Evolutionary conservation across 2,797 vertebrate species (phyloP).

Genomic region (Brachymystax lenok): DNA sequence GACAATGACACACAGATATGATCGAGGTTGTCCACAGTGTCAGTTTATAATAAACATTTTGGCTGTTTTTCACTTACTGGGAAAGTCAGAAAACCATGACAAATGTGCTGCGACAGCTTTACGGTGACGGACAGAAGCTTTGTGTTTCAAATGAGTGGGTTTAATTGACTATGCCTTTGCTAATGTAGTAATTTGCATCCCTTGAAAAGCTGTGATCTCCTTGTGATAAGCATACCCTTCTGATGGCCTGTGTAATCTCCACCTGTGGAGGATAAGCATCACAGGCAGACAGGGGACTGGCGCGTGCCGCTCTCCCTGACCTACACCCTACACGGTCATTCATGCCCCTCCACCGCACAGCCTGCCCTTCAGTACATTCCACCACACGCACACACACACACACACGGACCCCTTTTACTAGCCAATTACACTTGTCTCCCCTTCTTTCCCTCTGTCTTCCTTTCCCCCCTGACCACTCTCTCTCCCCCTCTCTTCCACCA

Average conservation of each 20-base stretch:
- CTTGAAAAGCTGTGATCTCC: conserved; percentile 30
- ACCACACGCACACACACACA: conserved; percentile 6
- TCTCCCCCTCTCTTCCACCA: conserved; percentile 7
- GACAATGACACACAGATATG: not conserved
- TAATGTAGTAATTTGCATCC: conserved; percentile 40
- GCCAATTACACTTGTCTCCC: not conserved
- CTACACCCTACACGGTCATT: conserved; percentile 16
- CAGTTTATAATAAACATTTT: not conserved
- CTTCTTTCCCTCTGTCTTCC: not conserved
- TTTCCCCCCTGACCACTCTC: not conserved
- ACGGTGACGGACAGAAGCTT: conserved; percentile 20
- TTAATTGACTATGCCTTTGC: conserved; percentile 44
- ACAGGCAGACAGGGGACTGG: conserved; percentile 7
- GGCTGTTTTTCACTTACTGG: not conserved
- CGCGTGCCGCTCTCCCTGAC: not conserved
- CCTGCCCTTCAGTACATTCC: conserved; percentile 24
- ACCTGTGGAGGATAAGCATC: conserved; percentile 29
- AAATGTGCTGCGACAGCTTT: not conserved
- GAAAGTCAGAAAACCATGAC: not conserved
- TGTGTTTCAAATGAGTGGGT: conserved; percentile 16
- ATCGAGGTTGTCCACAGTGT: not conserved
- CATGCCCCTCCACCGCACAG: conserved; percentile 1
- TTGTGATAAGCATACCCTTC: conserved; percentile 37
- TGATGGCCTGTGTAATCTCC: conserved; percentile 17
- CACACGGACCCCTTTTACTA: conserved; percentile 8